Conservation (phyloP, 2,888 invertebrate species). For the Apocheima hispidaria region DNA sequence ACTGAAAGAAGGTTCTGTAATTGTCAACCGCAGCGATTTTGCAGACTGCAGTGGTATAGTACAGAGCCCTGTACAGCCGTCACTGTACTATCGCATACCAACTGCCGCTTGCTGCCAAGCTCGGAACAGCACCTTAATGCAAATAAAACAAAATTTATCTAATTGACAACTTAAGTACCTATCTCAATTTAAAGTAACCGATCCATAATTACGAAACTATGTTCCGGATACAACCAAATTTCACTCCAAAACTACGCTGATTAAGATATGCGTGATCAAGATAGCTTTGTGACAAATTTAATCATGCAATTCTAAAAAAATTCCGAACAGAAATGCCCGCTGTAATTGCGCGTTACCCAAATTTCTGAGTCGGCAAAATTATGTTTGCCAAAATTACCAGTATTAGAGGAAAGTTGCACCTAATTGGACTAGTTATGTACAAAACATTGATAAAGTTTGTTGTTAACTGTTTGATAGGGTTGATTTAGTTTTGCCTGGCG, state of each 20-base stretch:
- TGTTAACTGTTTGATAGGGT: slow-evolving; percentile 45
- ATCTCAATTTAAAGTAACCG: slow-evolving; percentile 3
- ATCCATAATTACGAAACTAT: slow-evolving; percentile 3
- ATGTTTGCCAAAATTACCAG: slow-evolving; percentile 43
- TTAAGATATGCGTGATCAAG: slow-evolving; percentile 28
- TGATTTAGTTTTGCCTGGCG: slow-evolving; percentile 38
- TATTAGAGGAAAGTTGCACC: slow-evolving; percentile 48
- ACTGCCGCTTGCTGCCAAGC: too few relatives aligned
- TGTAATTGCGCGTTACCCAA: slow-evolving; percentile 32
- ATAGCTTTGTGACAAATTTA: slow-evolving; percentile 40
- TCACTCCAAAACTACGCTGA: slow-evolving; percentile 16
- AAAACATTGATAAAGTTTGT: slow-evolving; percentile 51
- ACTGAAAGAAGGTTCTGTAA: too few relatives aligned
- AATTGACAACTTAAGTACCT: background rate
- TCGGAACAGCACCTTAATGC: too few relatives aligned
- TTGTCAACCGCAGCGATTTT: too few relatives aligned
- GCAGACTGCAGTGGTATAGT: too few relatives aligned
- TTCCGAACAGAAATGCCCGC: slow-evolving; percentile 25
- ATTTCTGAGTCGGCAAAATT: slow-evolving; percentile 39
- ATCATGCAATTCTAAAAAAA: slow-evolving; percentile 37
- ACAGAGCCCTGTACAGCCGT: too few relatives aligned
- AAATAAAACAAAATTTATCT: too few relatives aligned
- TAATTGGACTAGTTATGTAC: slow-evolving; percentile 46
- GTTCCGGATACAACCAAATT: slow-evolving; percentile 17
- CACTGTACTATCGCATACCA: too few relatives aligned